A percentile compares a stretch with the other conserved stretches of the same genome.
Evolutionary conservation across 2,888 invertebrate species (phyloP).

Genomic region (Orthosia gracilis): DNA sequence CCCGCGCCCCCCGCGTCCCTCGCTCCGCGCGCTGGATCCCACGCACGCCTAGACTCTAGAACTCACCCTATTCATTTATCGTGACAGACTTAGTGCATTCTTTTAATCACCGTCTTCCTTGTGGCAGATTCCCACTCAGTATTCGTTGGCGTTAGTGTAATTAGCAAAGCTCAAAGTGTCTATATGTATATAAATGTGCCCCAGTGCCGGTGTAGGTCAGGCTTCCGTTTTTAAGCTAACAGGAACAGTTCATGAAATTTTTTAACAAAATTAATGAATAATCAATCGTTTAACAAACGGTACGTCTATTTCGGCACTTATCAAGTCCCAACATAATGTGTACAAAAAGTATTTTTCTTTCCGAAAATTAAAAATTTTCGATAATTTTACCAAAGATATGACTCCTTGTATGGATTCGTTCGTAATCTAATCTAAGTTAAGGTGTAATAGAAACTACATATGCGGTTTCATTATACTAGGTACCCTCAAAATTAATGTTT

Average conservation of each 20-base stretch:
- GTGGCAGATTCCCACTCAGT: slow-evolving; percentile 51
- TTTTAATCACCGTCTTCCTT: slow-evolving; percentile 55
- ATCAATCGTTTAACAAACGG: slow-evolving; percentile 20
- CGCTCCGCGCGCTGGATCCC: background rate
- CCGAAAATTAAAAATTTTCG: slow-evolving; percentile 73
- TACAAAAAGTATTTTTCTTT: slow-evolving; percentile 65
- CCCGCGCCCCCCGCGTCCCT: background rate
- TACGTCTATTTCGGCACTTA: slow-evolving; percentile 55
- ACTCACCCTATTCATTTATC: slow-evolving; percentile 51
- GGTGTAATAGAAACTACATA: slow-evolving; percentile 48
- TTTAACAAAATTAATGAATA: slow-evolving; percentile 32
- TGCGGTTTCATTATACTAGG: slow-evolving; percentile 44
- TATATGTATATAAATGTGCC: slow-evolving; percentile 48
- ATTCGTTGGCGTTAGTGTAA: slow-evolving; percentile 53
- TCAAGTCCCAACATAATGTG: slow-evolving; percentile 51
- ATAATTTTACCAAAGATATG: slow-evolving; percentile 77
- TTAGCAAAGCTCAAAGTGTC: slow-evolving; percentile 61
- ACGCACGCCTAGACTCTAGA: slow-evolving; percentile 25
- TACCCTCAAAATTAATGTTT: slow-evolving; percentile 40
- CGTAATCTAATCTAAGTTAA: slow-evolving; percentile 61
- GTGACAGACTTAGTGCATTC: slow-evolving; percentile 41
- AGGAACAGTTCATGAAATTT: slow-evolving; percentile 20
- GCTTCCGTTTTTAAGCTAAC: slow-evolving; percentile 40
- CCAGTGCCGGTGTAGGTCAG: slow-evolving; percentile 42
- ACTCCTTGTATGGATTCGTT: slow-evolving; percentile 70